Evolutionary conservation across 2,113 vertebrate genomes (phyloP).

Genomic region (Galemys pyrenaicus): DNA sequence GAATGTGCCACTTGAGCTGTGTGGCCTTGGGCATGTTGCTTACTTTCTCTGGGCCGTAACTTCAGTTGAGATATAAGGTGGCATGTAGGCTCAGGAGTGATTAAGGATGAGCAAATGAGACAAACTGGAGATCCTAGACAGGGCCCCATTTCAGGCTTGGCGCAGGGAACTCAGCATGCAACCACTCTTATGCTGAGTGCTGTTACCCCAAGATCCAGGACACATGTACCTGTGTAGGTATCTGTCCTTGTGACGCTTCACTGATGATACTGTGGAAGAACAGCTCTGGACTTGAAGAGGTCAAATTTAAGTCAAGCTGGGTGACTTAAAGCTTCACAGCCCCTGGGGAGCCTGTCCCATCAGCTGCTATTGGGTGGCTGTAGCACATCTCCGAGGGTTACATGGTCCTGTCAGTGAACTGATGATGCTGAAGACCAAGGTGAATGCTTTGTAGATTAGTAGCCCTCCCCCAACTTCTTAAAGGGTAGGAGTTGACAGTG

Average conservation of each 20-base stretch:
- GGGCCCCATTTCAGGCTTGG: neutral
- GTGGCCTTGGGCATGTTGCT: neutral
- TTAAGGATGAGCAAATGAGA: too few relatives aligned
- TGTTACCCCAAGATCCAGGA: neutral
- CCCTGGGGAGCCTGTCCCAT: neutral
- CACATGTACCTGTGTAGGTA: neutral
- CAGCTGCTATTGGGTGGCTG: neutral
- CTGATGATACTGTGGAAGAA: neutral
- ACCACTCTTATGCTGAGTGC: neutral
- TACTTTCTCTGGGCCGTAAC: neutral
- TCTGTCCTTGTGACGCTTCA: neutral
- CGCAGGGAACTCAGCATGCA: fast-evolving
- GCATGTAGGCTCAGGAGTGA: neutral
- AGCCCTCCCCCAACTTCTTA: neutral
- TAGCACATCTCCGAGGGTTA: neutral
- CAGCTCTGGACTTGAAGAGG: neutral
- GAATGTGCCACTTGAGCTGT: neutral
- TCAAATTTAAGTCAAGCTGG: neutral
- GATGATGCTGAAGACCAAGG: neutral
- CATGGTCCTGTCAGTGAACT: neutral
- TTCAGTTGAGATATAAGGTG: neutral
- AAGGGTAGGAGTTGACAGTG: neutral
- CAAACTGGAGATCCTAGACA: too few relatives aligned
- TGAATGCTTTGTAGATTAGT: neutral
- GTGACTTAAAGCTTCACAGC: neutral